Evolutionary conservation across 1,140 invertebrate genomes (phyloP).

Genomic region (honey bee (Apis mellifera)): Amel_HAv3.1 CM009933.2:4216501-4217000

Average conservation of each 20-base stretch:
- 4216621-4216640: background rate
- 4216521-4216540: background rate
- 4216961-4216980: background rate
- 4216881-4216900: constrained; percentile 52
- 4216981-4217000: constrained; percentile 23
- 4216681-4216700: background rate
- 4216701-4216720: constrained; percentile 32
- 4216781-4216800: constrained; percentile 52
- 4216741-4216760: background rate
- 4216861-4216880: constrained; percentile 46
- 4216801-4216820: constrained; percentile 57
- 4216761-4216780: constrained; percentile 4
- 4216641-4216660: background rate
- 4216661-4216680: background rate
- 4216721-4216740: background rate
- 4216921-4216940: constrained; percentile 16
- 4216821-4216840: constrained; percentile 48
- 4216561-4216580: background rate
- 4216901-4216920: constrained; percentile 24
- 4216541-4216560: too few relatives aligned
- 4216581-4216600: background rate
- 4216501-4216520: background rate
- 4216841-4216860: constrained; percentile 60
- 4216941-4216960: background rate
- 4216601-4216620: background rate